A percentile compares a stretch with the other conserved stretches of the same genome.
These are phyloP conservation scores for Lottia gigantea DNA, from an alignment of 2,888 invertebrate species.

Conservation along the genomic window DNA sequence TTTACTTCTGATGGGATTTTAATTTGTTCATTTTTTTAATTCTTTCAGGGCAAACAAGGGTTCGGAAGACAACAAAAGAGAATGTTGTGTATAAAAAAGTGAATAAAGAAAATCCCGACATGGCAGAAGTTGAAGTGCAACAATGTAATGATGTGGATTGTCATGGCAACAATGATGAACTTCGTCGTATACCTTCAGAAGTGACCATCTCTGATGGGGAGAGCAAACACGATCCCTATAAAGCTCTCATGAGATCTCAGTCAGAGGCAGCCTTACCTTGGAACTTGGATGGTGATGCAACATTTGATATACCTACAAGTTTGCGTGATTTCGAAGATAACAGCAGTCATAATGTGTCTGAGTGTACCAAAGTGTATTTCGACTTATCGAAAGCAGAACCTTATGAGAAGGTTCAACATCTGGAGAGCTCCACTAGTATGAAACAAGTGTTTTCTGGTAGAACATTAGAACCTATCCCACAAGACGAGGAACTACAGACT, in stretches of 20 bases:
- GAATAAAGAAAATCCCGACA: conserved; percentile 3
- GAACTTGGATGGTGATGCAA: conserved; percentile 21
- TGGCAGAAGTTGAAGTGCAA: neutral
- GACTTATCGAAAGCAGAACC: conserved; percentile 63
- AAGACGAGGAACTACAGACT: conserved; percentile 59
- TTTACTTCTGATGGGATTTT: too few species aligned
- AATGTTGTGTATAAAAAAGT: conserved; percentile 9
- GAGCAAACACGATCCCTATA: conserved; percentile 45
- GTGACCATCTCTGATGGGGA: neutral
- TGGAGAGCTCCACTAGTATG: conserved; percentile 30
- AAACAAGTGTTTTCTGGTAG: conserved; percentile 40
- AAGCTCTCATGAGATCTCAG: conserved; percentile 62
- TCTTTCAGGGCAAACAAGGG: neutral
- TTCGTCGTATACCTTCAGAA: neutral
- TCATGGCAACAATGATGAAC: neutral
- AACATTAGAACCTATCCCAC: conserved; percentile 63
- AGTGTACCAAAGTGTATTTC: conserved; percentile 65
- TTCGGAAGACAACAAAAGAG: neutral
- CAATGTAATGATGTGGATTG: neutral
- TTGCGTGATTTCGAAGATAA: conserved; percentile 20
- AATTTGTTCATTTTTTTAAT: neutral
- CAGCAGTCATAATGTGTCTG: conserved; percentile 52
- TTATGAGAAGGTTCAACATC: conserved; percentile 36
- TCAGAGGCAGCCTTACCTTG: conserved; percentile 53
- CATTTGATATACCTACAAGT: conserved; percentile 6